These are phyloP conservation scores for Gouania willdenowi DNA, from an alignment of 2,797 vertebrate genomes.

Conservation along the genomic window DNA sequence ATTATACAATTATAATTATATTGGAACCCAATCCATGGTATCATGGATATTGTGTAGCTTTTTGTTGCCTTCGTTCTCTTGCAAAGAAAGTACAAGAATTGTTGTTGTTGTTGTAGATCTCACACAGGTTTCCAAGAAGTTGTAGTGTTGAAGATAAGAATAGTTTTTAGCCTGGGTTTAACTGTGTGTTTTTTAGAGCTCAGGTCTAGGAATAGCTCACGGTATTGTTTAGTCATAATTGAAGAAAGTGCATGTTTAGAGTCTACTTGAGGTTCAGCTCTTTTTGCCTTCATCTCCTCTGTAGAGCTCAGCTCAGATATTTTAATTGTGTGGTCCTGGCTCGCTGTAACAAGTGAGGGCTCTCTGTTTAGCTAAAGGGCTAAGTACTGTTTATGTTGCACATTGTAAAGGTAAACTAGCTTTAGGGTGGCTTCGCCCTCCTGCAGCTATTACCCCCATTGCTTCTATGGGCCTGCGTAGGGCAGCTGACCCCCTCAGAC, in stretches of 20 bases:
- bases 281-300: constrained; percentile 37
- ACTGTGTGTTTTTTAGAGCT: constrained; percentile 25
- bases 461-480: constrained; percentile 12
- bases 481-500: constrained; percentile 27
- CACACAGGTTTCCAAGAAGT: too few species aligned
- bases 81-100: too few species aligned
- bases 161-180: too few species aligned
- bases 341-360: constrained; percentile 14
- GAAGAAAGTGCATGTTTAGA: constrained; percentile 18
- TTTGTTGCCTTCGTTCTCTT: too few species aligned
- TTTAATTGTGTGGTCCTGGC: constrained; percentile 54
- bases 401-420: constrained; percentile 28
- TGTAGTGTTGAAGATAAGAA: too few species aligned
- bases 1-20: too few species aligned
- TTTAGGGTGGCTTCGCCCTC: constrained; percentile 15
- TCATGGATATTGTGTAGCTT: too few species aligned
- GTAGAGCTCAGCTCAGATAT: constrained; percentile 10
- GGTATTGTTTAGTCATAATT: constrained; percentile 14
- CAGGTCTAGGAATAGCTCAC: constrained; percentile 16
- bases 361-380: constrained; percentile 18
- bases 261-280: constrained; percentile 1
- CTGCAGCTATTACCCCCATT: background rate
- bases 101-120: too few species aligned
- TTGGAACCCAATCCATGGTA: too few species aligned
- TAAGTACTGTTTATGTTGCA: constrained; percentile 21